A percentile compares a stretch with the other conserved stretches of the same genome.
These are phyloP conservation scores for Physocephala rufipes DNA, from an alignment of 2,888 invertebrate species.

Conservation along the genomic window DNA sequence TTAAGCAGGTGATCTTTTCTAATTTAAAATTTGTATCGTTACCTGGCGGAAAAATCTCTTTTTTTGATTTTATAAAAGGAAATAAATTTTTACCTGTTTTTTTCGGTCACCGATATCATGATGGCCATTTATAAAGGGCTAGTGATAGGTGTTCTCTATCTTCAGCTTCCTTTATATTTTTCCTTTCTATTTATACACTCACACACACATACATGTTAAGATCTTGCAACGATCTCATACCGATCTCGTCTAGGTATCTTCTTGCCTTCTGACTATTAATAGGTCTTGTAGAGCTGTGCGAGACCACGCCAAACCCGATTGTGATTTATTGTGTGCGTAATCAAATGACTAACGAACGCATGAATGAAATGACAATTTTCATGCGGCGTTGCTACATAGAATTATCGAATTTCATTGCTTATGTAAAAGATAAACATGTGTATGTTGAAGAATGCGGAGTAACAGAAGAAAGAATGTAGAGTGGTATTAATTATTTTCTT, in stretches of 20 bases:
- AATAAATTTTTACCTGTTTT: slow-evolving; percentile 2
- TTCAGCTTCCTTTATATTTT: not conserved
- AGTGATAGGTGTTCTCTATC: not conserved
- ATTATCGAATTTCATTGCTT: slow-evolving; percentile 21
- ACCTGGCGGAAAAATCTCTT: not conserved
- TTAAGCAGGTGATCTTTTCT: not conserved
- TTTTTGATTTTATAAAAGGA: slow-evolving; percentile 3
- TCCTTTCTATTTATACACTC: not conserved
- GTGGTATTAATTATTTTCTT: too few species aligned
- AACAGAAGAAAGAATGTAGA: too few species aligned
- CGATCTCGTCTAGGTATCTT: too few species aligned
- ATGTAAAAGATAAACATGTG: too few species aligned
- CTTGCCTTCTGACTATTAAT: too few species aligned
- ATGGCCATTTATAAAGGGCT: too few species aligned
- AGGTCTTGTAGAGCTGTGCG: not conserved
- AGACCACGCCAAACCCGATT: not conserved
- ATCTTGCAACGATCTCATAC: not conserved
- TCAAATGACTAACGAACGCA: not conserved
- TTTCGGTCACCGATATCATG: not conserved
- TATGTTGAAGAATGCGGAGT: too few species aligned
- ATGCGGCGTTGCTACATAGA: slow-evolving; percentile 20
- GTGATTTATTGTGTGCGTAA: slow-evolving; percentile 28
- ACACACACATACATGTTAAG: not conserved
- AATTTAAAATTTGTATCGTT: not conserved
- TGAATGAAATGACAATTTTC: slow-evolving; percentile 15